These are phyloP conservation scores for Isurus oxyrinchus DNA, from an alignment of 2,113 vertebrate genomes.

Conservation along the genomic window DNA sequence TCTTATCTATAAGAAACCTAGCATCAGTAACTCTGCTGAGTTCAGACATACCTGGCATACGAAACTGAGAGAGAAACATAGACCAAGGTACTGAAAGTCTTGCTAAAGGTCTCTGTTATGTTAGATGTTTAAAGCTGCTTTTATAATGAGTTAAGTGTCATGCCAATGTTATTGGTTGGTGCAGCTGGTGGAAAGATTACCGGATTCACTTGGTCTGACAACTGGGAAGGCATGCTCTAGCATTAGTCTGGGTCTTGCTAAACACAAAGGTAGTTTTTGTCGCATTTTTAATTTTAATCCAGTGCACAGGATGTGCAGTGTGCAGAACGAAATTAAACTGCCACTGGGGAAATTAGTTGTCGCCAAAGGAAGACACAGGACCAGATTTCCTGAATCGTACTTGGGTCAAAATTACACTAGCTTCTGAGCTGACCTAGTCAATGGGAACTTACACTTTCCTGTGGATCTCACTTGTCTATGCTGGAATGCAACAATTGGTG, in stretches of 20 bases:
- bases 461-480: not conserved
- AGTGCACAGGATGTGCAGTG: not conserved
- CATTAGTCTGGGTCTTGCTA: not conserved
- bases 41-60: not conserved
- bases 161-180: not conserved
- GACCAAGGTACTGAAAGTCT: not conserved
- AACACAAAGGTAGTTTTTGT: not conserved
- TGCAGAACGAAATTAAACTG: not conserved
- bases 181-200: not conserved
- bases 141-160: constrained; percentile 1
- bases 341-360: not conserved
- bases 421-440: not conserved
- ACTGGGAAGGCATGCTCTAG: not conserved
- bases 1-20: not conserved
- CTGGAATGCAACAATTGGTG: not conserved
- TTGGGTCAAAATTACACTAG: not conserved
- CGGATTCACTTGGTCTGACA: not conserved
- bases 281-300: not conserved
- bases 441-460: not conserved
- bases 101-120: not conserved
- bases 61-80: not conserved
- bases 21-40: not conserved
- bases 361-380: not conserved
- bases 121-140: not conserved
- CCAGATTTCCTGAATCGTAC: not conserved